Base-by-base conservation (phyloP, 2,888 invertebrate species). In the Tuta absoluta region DNA sequence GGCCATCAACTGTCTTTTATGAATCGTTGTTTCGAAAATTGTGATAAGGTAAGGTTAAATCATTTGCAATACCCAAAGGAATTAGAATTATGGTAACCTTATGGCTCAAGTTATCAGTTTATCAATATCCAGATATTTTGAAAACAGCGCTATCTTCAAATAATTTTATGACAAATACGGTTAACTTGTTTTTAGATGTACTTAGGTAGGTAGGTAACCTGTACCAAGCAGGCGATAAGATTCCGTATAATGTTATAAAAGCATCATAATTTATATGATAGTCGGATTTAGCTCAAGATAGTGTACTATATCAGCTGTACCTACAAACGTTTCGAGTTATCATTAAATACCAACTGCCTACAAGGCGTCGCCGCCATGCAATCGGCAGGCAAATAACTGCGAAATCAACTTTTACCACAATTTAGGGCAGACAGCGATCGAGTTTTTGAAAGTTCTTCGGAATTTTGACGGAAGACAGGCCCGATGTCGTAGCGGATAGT, bases 341-440 rank as follows among this genome's bases (percentile, higher is more conserved):
- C 56, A 17, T 28, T 33, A 33, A 33, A 8, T 33, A 33, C 10
- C 33, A 33, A 4, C 33, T 33, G 10, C 33, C 33, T 33, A 56
- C 24, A 7, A 21, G 28, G 56, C 23, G 51, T 3, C 51, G 51
- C 51, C 51, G 28, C 4, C 56, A 24, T 24, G 24, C 56, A 14
- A 11, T 51, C 19, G 21, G 11, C 11, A 21, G 23, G 21, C 38
- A n/a, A 33, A 38, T 58, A 58, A 58, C 58, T 58, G 58, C 58
- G 12, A 56, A 58, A 58, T 58, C 58, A 58, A 58, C 58, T 58
- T 58, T 58, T 58, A 58, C 38, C 19, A 2, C 33, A 38, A 58
- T 38, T 58, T 33, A 37, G 58, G 58, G 17, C 58, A 38, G n/a
- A 17, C 51, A 19, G 48, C 58, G 19, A 21, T 37, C 38, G 19